phyloP scores from a whole-genome alignment of 53 echinoderm and acorn worm species.

The Temnopleurus reevesii region DNA sequence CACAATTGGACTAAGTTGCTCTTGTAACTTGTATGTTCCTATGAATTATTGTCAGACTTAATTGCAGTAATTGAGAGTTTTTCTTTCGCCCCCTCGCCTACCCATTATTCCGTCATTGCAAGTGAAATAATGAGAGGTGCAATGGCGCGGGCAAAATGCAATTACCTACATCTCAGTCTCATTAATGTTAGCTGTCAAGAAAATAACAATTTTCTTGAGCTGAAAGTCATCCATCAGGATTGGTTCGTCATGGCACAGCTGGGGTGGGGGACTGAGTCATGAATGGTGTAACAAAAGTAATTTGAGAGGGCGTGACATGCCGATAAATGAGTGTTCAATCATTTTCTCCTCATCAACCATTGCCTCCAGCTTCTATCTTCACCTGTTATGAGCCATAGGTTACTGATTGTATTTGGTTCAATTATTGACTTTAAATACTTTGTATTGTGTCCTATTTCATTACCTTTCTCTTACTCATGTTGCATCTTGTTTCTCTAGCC shows the following conservation, averaged over 20 bases:
- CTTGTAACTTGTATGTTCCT: too few species aligned
- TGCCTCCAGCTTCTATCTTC: background rate
- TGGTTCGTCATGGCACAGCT: conserved; percentile 11
- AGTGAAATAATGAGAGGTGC: background rate
- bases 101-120: background rate
- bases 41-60: too few species aligned
- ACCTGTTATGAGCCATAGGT: background rate
- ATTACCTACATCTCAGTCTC: background rate
- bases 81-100: too few species aligned
- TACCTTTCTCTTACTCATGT: too few species aligned
- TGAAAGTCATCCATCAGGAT: conserved; percentile 15
- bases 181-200: conserved; percentile 14
- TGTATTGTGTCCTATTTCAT: too few species aligned
- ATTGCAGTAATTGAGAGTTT: too few species aligned
- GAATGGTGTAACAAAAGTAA: conserved; percentile 7
- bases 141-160: conserved; percentile 18
- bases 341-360: background rate
- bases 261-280: conserved; percentile 1
- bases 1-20: too few species aligned
- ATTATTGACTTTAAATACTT: too few species aligned
- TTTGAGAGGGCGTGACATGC: conserved; percentile 1
- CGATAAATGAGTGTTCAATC: background rate
- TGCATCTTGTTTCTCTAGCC: too few species aligned
- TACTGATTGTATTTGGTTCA: too few species aligned
- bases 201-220: conserved; percentile 11